Evolutionary conservation across 1,140 invertebrate genomes (phyloP).

Genomic region (Ctenoplectra terminalis): DNA sequence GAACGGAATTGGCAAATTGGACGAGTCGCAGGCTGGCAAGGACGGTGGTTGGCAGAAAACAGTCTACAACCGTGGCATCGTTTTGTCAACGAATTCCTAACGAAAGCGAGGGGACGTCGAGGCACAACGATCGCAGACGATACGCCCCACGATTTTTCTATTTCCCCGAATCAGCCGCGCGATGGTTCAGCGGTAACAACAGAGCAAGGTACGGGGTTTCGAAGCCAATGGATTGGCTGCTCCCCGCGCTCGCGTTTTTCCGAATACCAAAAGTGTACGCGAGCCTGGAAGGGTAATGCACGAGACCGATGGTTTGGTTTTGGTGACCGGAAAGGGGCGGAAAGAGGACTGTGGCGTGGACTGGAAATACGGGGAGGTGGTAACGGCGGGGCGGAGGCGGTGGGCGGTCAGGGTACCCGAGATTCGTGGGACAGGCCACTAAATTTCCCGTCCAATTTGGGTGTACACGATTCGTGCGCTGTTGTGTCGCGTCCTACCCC

Average conservation of each 20-base stretch:
- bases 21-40: conserved; percentile 17
- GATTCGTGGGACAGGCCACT: conserved; percentile 77
- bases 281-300: conserved; percentile 26
- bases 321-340: conserved; percentile 45
- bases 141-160: conserved; percentile 41
- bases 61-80: neutral
- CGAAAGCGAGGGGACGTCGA: conserved; percentile 4
- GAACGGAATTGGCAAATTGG: conserved; percentile 47
- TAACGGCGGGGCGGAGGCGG: neutral
- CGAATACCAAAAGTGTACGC: conserved; percentile 46
- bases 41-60: neutral
- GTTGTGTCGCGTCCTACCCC: conserved; percentile 33
- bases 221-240: conserved; percentile 42
- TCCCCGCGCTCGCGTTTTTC: conserved; percentile 7
- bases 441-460: conserved; percentile 82
- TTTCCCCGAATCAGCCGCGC: conserved; percentile 20
- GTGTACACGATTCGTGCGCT: conserved; percentile 69
- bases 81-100: conserved; percentile 44
- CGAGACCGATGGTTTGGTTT: conserved; percentile 52
- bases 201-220: neutral
- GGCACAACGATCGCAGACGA: conserved; percentile 7
- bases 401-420: conserved; percentile 65
- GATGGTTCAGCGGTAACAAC: neutral
- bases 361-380: conserved; percentile 6
- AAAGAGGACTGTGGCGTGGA: conserved; percentile 6